Percentiles rank a stretch among this genome's conserved stretches.
Conservation (phyloP, 2,888 invertebrate genomes). For the Smittia sp. region DNA sequence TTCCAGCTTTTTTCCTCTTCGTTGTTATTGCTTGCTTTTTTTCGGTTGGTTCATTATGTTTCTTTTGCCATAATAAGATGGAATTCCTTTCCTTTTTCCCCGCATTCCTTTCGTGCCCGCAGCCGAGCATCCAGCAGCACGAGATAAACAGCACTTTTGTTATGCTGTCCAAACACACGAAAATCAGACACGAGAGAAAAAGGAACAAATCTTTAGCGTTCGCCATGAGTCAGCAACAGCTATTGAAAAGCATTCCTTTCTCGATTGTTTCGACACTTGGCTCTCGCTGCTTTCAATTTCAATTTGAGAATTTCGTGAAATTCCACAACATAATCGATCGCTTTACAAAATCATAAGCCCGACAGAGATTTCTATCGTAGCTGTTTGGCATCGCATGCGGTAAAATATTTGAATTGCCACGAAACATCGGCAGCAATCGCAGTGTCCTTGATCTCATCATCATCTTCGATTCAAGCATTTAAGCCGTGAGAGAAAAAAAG, state of each 20-base stretch:
- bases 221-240: slow-evolving; percentile 29
- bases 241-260: slow-evolving; percentile 41
- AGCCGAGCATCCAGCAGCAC: slow-evolving; percentile 28
- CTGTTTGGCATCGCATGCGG: neutral
- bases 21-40: neutral
- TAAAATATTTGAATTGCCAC: neutral
- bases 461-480: neutral
- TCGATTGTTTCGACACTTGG: slow-evolving; percentile 20
- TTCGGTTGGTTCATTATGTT: slow-evolving; percentile 34
- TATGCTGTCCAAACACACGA: slow-evolving; percentile 29
- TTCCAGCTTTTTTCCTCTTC: slow-evolving; percentile 11
- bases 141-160: slow-evolving; percentile 38
- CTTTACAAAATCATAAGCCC: no score
- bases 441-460: slow-evolving; percentile 40
- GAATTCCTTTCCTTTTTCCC: slow-evolving; percentile 37
- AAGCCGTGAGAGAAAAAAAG: neutral
- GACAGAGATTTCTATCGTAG: no score
- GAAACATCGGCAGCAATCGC: neutral
- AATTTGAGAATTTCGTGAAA: slow-evolving; percentile 29
- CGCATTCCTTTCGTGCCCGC: slow-evolving; percentile 31
- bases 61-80: slow-evolving; percentile 38
- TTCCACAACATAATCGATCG: slow-evolving; percentile 30
- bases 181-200: slow-evolving; percentile 16
- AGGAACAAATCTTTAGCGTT: slow-evolving; percentile 27
- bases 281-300: slow-evolving; percentile 19